These are phyloP conservation scores for Panulirus ornatus DNA, from an alignment of 1,140 invertebrate species.

Conservation along the genomic window DNA sequence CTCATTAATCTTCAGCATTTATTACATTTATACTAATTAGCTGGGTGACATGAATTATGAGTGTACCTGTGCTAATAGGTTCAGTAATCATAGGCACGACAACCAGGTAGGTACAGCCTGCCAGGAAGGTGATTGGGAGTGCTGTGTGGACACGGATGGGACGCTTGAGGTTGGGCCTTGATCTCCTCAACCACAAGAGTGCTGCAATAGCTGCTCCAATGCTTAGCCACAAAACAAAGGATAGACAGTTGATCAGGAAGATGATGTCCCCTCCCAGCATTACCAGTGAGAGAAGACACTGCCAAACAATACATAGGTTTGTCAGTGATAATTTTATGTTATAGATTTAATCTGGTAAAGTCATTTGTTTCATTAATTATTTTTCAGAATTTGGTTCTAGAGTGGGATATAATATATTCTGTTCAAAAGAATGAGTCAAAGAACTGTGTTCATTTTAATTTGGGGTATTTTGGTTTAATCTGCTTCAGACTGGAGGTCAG, in stretches of 20 bases:
- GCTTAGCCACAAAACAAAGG: constrained; percentile 89
- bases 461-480: too few species aligned
- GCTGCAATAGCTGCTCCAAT: constrained; percentile 87
- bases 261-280: constrained; percentile 87
- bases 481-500: too few species aligned
- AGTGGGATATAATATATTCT: not conserved
- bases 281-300: constrained; percentile 85
- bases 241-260: constrained; percentile 88
- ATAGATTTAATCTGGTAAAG: not conserved
- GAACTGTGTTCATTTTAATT: too few species aligned
- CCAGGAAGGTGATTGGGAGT: constrained; percentile 81
- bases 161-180: constrained; percentile 85
- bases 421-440: too few species aligned
- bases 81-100: constrained; percentile 79
- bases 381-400: not conserved
- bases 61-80: constrained; percentile 77
- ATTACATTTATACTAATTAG: too few species aligned
- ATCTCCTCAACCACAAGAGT: constrained; percentile 87
- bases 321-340: too few species aligned
- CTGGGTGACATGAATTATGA: not conserved
- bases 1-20: too few species aligned
- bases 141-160: constrained; percentile 88
- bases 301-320: constrained; percentile 59
- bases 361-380: not conserved
- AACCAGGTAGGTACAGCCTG: constrained; percentile 81